Percentiles rank a stretch among this genome's conserved stretches.
phyloP scores from a whole-genome alignment of 2,888 invertebrate genomes.

The Teinopalpus imperialis region DNA sequence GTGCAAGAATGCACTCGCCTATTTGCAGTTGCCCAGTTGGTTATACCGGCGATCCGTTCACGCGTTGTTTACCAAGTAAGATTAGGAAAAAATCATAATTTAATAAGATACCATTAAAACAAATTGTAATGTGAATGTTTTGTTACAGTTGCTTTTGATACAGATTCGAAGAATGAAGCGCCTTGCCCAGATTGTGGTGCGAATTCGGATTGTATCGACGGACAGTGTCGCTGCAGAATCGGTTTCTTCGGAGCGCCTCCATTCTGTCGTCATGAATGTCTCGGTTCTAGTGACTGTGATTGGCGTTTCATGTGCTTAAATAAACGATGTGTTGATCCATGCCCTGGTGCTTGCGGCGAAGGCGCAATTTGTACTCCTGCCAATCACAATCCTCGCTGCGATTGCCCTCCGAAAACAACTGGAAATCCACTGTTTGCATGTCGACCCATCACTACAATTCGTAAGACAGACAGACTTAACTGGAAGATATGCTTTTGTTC shows the following conservation, averaged over 20 bases:
- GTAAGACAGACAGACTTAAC: slow-evolving; percentile 72
- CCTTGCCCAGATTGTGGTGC: slow-evolving; percentile 88
- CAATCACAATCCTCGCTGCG: slow-evolving; percentile 87
- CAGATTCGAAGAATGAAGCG: slow-evolving; percentile 70
- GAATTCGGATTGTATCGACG: slow-evolving; percentile 87
- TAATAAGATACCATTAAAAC: not conserved
- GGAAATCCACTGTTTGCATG: slow-evolving; percentile 89
- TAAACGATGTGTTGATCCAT: slow-evolving; percentile 88
- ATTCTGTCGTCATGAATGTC: slow-evolving; percentile 88
- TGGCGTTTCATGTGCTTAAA: slow-evolving; percentile 86
- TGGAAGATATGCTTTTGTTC: slow-evolving; percentile 46
- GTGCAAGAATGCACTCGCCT: slow-evolving; percentile 88
- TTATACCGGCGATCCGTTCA: slow-evolving; percentile 89
- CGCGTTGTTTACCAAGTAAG: slow-evolving; percentile 84
- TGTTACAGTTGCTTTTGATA: slow-evolving; percentile 46
- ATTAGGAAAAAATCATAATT: slow-evolving; percentile 2
- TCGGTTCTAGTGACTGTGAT: slow-evolving; percentile 86
- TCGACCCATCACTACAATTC: slow-evolving; percentile 77
- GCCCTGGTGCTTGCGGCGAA: slow-evolving; percentile 88
- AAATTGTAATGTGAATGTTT: slow-evolving; percentile 22
- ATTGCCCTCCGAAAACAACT: slow-evolving; percentile 84
- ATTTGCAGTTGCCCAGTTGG: slow-evolving; percentile 87
- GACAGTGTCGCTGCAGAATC: slow-evolving; percentile 85
- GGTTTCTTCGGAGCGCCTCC: slow-evolving; percentile 88
- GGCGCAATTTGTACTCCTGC: slow-evolving; percentile 87